phyloP scores from a whole-genome alignment of 2,113 vertebrate genomes.

The Tychaedon coryphoeus region DNA sequence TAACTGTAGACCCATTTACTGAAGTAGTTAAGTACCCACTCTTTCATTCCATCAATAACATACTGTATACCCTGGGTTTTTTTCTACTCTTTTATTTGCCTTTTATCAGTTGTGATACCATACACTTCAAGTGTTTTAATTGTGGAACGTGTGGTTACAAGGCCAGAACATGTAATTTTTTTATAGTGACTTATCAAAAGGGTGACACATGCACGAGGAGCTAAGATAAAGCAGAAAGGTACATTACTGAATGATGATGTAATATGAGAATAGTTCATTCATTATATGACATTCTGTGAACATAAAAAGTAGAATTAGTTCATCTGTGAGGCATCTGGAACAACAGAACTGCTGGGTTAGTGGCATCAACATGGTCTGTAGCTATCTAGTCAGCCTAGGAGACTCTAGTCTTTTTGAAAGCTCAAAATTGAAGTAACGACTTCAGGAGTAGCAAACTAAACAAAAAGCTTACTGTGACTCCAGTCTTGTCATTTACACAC shows the following conservation, averaged over 20 bases:
- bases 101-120: neutral
- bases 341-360: neutral
- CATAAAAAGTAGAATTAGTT: neutral
- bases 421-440: neutral
- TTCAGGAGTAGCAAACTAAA: neutral
- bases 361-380: neutral
- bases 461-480: neutral
- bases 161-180: neutral
- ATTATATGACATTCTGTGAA: neutral
- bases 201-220: neutral
- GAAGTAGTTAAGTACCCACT: neutral
- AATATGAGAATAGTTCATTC: neutral
- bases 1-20: neutral
- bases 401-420: neutral
- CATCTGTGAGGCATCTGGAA: neutral
- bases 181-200: neutral
- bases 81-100: neutral
- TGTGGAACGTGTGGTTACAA: neutral
- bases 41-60: neutral
- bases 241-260: neutral
- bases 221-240: conserved; percentile 5
- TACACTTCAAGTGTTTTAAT: neutral
- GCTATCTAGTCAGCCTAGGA: neutral
- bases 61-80: neutral
- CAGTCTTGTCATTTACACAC: neutral